phyloP scores from a whole-genome alignment of 2,888 invertebrate genomes.

The Muscina levida region DNA sequence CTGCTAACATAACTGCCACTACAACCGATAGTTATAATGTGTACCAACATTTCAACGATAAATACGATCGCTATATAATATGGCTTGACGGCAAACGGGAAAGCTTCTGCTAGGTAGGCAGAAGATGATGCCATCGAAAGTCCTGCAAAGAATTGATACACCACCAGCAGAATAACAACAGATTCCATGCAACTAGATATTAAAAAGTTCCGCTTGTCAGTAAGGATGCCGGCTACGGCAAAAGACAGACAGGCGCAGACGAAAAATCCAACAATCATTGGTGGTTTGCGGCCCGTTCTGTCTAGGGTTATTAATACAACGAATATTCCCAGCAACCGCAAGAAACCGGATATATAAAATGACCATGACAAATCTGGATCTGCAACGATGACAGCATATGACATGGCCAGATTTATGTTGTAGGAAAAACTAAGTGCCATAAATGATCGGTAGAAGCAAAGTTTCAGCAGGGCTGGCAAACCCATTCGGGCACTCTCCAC shows the following conservation, averaged over 20 bases:
- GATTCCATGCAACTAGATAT: constrained; percentile 58
- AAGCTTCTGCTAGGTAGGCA: constrained; percentile 75
- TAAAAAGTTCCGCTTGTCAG: neutral
- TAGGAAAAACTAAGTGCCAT: constrained; percentile 70
- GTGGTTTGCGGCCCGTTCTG: constrained; percentile 70
- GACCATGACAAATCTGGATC: constrained; percentile 54
- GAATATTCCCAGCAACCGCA: constrained; percentile 67
- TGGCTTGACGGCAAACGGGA: constrained; percentile 73
- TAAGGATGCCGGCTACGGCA: constrained; percentile 66
- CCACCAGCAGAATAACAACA: constrained; percentile 68
- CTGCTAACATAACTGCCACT: no score
- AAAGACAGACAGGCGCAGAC: constrained; percentile 66
- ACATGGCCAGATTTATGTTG: constrained; percentile 43
- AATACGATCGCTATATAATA: constrained; percentile 71
- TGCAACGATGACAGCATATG: neutral
- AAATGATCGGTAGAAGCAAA: constrained; percentile 70
- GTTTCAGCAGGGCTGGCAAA: constrained; percentile 68
- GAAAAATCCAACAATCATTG: constrained; percentile 68
- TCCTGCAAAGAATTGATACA: constrained; percentile 71
- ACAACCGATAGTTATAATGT: constrained; percentile 65
- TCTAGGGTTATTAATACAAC: constrained; percentile 68
- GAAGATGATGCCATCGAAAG: constrained; percentile 72
- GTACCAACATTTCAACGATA: constrained; percentile 69
- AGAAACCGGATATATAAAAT: constrained; percentile 60
- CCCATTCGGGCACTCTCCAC: constrained; percentile 64